These are phyloP conservation scores for Polylopha cassiicola DNA, from an alignment of 2,888 invertebrate species.

Conservation along the genomic window DNA sequence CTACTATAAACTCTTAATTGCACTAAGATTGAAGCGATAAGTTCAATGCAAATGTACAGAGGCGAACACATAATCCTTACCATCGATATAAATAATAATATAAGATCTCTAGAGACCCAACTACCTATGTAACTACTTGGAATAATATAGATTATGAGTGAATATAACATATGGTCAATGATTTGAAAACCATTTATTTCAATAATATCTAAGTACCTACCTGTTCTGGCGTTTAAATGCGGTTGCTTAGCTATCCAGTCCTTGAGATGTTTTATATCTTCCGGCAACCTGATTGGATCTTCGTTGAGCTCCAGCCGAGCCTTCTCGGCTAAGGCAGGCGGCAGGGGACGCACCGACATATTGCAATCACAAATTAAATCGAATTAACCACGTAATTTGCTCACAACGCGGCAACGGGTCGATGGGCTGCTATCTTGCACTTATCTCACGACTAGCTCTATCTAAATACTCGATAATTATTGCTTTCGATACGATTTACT, in stretches of 20 bases:
- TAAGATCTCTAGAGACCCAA: no score
- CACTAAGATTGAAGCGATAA: no score
- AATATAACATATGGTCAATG: neutral
- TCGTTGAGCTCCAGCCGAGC: constrained; percentile 69
- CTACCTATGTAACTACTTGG: no score
- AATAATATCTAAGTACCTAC: constrained; percentile 24
- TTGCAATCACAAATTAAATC: constrained; percentile 2
- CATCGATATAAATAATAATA: no score
- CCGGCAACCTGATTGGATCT: constrained; percentile 53
- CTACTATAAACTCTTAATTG: no score
- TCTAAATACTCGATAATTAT: constrained; percentile 12
- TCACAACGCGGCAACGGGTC: constrained; percentile 2
- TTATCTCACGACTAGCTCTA: constrained; percentile 6
- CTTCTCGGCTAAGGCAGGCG: constrained; percentile 37
- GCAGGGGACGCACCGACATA: constrained; percentile 37
- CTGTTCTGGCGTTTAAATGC: constrained; percentile 60
- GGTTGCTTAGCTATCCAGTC: constrained; percentile 73
- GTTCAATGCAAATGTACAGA: no score
- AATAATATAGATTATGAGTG: no score
- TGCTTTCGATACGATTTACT: no score
- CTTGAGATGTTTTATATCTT: constrained; percentile 62
- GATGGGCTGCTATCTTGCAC: constrained; percentile 6
- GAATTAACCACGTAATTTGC: constrained; percentile 6
- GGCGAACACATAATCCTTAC: no score
- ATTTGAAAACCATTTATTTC: neutral